A percentile compares a stretch with the other conserved stretches of the same genome.
These are phyloP conservation scores for Isaurus tuberculatus DNA, from an alignment of 92 coral and sea anemone species.

Conservation along the genomic window DNA sequence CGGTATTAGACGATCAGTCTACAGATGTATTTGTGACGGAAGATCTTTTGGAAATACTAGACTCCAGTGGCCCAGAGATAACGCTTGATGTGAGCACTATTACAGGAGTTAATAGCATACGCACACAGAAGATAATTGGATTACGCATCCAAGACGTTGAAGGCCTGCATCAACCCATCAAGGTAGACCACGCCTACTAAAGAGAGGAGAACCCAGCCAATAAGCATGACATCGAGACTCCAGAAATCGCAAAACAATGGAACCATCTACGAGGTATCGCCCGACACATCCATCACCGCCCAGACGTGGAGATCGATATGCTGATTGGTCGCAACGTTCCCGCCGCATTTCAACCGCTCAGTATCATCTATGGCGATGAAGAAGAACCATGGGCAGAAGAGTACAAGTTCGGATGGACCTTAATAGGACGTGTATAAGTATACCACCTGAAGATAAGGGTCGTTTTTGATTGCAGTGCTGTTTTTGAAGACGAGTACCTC, in stretches of 20 bases:
- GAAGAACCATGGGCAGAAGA: conserved; percentile 51
- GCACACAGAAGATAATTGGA: conserved; percentile 55
- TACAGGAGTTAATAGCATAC: conserved; percentile 58
- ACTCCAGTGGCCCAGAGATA: conserved; percentile 50
- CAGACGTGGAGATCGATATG: conserved; percentile 67
- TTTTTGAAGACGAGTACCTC: too few species aligned
- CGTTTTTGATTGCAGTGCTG: too few species aligned
- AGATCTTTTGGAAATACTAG: too few species aligned
- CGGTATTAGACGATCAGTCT: conserved; percentile 30
- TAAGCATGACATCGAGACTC: conserved; percentile 62
- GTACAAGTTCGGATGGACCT: conserved; percentile 52
- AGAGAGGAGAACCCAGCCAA: conserved; percentile 52
- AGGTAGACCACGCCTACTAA: conserved; percentile 48
- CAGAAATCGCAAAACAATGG: conserved; percentile 57
- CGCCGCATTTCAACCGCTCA: conserved; percentile 32
- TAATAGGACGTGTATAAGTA: too few species aligned
- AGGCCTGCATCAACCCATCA: conserved; percentile 43
- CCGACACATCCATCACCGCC: conserved; percentile 50
- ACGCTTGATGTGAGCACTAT: conserved; percentile 63
- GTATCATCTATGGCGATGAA: conserved; percentile 25
- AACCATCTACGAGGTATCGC: conserved; percentile 53
- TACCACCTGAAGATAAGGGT: too few species aligned
- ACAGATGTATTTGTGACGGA: conserved; percentile 38
- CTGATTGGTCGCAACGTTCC: conserved; percentile 62
- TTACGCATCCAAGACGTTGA: conserved; percentile 56